Conservation (phyloP, 2,797 vertebrate genomes). For the Mormyrus proboscirostris region DNA sequence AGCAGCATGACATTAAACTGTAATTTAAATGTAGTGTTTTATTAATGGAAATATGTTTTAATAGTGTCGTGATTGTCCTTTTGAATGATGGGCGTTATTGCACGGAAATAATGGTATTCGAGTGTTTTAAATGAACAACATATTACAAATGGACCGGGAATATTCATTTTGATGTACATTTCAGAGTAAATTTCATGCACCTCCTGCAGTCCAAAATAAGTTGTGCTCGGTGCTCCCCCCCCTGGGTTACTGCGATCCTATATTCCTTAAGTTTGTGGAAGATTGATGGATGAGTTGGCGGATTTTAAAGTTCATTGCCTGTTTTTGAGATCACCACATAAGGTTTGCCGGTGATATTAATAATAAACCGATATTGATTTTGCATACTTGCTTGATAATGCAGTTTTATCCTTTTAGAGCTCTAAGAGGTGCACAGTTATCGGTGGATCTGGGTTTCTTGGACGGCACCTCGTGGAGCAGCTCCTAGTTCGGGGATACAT, state of each 20-base stretch:
- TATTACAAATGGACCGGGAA: neutral
- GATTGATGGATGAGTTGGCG: neutral
- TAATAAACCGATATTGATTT: neutral
- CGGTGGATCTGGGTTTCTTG: slow-evolving; percentile 88
- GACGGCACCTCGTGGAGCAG: slow-evolving; percentile 84
- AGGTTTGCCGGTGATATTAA: neutral
- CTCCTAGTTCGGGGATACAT: slow-evolving; percentile 74
- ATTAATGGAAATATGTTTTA: neutral
- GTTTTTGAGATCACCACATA: neutral
- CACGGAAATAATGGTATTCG: neutral
- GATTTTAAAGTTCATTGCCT: neutral
- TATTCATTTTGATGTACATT: neutral
- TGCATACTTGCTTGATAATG: neutral
- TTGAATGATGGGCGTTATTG: neutral
- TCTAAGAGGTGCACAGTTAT: slow-evolving; percentile 79
- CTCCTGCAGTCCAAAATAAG: neutral
- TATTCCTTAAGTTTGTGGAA: neutral
- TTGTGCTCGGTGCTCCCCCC: neutral
- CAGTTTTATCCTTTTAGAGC: slow-evolving; percentile 52
- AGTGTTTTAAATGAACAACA: neutral
- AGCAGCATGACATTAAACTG: neutral
- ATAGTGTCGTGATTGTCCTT: neutral
- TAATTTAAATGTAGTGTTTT: neutral
- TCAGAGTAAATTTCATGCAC: neutral
- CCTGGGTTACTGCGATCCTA: neutral